Base-by-base conservation (phyloP, 1,140 invertebrate species). In the Tetraneura akinire region DNA sequence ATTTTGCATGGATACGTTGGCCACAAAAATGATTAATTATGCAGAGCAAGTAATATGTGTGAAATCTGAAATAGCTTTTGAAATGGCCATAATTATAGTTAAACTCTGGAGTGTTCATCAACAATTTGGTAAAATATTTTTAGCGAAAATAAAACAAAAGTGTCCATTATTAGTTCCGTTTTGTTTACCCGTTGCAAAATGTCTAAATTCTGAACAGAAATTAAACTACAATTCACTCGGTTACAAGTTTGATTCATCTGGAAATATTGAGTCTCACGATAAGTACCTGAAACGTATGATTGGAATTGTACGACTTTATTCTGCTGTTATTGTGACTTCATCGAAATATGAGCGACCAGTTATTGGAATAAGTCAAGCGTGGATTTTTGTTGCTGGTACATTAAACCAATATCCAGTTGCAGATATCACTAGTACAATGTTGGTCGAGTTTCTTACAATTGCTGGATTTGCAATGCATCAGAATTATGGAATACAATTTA, bases 51-150 rank as follows among this genome's bases (percentile, higher is more conserved):
- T 78, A 16, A n/a, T 78, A n/a, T 42, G 53, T n/a, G 55, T 47
- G 0, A 78, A 76, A 70, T 60, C 42, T 81, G 81, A 57, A 81
- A 78, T 21, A 68, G 82, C 32, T 73, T 74, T 57, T 66, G 80
- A 29, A 82, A 81, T 71, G 80, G 76, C 64, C 80, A 83, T 80
- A 88, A 87, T 82, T 89, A 87, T 49, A 86, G 80, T 66, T 87
- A 82, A 78, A 47, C 74, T 78, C 26, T 78, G 74, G 74, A 14
- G 9, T 45, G 55, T 11, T n/a, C 53, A 78, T 60, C 37, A 55
- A 13, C 32, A 62, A 23, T 78, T 78, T n/a, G 74, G 74, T 29
- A 62, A 62, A 62, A 62, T 78, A 4, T 21, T 78, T 26, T 62
- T 26, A 13, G 32, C 74, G 1, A 14, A 29, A 62, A 78, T 78